phyloP scores from a whole-genome alignment of 2,113 vertebrate genomes.

The Hyla sarda region DNA sequence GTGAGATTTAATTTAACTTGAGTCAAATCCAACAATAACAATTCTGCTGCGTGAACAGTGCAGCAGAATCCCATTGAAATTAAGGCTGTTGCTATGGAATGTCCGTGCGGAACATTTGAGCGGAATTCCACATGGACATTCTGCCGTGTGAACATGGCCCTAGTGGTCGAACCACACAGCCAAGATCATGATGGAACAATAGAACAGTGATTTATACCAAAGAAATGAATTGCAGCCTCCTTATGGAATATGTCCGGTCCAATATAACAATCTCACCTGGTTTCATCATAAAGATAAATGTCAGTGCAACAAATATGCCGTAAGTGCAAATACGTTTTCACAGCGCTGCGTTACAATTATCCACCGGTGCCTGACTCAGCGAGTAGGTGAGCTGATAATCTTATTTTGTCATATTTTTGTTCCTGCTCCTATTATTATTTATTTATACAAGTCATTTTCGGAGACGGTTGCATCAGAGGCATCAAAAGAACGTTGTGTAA shows the following conservation, averaged over 20 bases:
- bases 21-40: too few species aligned
- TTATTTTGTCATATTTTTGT: neutral
- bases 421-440: neutral
- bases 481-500: neutral
- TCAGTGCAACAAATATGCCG: neutral
- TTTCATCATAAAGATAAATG: too few species aligned
- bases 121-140: too few species aligned
- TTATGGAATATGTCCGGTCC: neutral
- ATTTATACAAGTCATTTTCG: neutral
- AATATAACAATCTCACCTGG: too few species aligned
- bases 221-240: neutral
- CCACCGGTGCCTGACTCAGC: neutral
- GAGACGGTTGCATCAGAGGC: neutral
- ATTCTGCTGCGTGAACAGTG: too few species aligned
- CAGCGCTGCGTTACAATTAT: neutral
- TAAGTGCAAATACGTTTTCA: neutral
- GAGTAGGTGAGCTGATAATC: neutral
- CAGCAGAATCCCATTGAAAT: too few species aligned
- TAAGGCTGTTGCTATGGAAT: too few species aligned
- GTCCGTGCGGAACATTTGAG: too few species aligned
- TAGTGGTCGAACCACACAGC: neutral
- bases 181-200: neutral
- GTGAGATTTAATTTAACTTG: too few species aligned
- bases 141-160: too few species aligned
- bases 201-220: neutral